Evolutionary conservation across 2,888 invertebrate genomes (phyloP).

Genomic region (Melinopterus prodromus): DNA sequence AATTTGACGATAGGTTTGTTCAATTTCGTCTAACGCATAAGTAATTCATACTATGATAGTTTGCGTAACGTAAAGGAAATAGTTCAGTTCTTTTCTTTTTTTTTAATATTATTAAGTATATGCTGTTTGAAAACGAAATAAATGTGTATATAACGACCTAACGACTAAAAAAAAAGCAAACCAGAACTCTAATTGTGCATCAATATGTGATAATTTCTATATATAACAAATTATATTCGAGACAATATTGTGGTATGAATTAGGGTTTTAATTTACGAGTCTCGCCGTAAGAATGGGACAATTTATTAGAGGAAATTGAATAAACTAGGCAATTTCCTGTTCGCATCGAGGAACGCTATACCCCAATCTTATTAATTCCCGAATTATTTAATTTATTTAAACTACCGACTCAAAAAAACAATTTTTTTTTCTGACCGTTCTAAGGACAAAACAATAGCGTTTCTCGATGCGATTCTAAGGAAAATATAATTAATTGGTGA

Average conservation of each 20-base stretch:
- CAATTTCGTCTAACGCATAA: constrained; percentile 39
- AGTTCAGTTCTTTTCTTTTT: not conserved
- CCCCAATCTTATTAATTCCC: too few relatives aligned
- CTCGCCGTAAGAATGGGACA: not conserved
- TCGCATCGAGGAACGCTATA: too few relatives aligned
- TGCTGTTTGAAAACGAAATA: not conserved
- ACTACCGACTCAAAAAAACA: not conserved
- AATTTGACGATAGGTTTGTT: constrained; percentile 29
- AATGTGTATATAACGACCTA: not conserved
- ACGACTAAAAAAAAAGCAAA: constrained; percentile 7
- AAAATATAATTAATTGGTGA: too few relatives aligned
- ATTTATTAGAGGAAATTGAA: constrained; percentile 18
- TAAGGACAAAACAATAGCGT: too few relatives aligned
- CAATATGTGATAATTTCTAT: constrained; percentile 10
- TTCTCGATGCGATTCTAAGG: too few relatives aligned
- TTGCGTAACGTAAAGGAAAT: too few relatives aligned
- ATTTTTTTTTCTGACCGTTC: not conserved
- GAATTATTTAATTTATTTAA: not conserved
- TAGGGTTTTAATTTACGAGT: not conserved
- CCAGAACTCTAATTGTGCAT: too few relatives aligned
- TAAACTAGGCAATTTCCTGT: constrained; percentile 5
- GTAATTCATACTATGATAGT: constrained; percentile 9
- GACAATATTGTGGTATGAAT: constrained; percentile 13
- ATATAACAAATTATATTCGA: not conserved
- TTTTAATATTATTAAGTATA: not conserved